A percentile compares a stretch with the other conserved stretches of the same genome.
Evolutionary conservation across 2,113 vertebrate genomes (phyloP).

Genomic region (Garra rufa): DNA sequence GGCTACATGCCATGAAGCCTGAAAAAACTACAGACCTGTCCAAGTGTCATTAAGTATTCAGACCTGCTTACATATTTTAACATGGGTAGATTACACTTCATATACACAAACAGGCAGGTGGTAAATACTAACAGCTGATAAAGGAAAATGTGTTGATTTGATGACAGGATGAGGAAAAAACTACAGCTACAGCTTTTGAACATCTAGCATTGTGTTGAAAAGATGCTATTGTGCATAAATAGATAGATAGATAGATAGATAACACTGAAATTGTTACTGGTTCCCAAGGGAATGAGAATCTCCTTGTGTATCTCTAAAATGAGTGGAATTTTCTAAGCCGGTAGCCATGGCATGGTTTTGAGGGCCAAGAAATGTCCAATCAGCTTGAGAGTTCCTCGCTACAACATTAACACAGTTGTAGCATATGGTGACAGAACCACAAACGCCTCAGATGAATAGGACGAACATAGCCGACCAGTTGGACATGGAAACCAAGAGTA

Average conservation of each 20-base stretch:
- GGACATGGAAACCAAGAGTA: slow-evolving; percentile 70
- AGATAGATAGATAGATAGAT: not conserved
- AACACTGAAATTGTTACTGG: not conserved
- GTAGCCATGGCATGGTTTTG: slow-evolving; percentile 49
- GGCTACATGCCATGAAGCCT: not conserved
- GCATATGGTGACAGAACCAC: slow-evolving; percentile 13
- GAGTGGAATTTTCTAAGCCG: not conserved
- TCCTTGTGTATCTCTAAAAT: not conserved
- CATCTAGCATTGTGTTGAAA: not conserved
- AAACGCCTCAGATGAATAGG: slow-evolving; percentile 1
- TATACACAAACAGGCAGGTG: slow-evolving; percentile 7
- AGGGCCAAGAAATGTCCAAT: slow-evolving; percentile 42
- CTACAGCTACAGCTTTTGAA: not conserved
- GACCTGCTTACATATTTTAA: not conserved
- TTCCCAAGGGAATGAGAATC: slow-evolving; percentile 21
- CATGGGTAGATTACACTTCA: not conserved
- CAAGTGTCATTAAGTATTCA: not conserved
- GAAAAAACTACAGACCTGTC: not conserved
- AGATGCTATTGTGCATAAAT: not conserved
- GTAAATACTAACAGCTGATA: not conserved
- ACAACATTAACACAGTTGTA: slow-evolving; percentile 24
- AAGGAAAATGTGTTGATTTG: not conserved
- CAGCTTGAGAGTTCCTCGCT: slow-evolving; percentile 9
- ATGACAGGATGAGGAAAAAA: not conserved
- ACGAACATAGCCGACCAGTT: slow-evolving; percentile 66